These are phyloP conservation scores for Hippocampus abdominalis DNA, from an alignment of 2,113 vertebrate genomes.

Conservation along the genomic window DNA sequence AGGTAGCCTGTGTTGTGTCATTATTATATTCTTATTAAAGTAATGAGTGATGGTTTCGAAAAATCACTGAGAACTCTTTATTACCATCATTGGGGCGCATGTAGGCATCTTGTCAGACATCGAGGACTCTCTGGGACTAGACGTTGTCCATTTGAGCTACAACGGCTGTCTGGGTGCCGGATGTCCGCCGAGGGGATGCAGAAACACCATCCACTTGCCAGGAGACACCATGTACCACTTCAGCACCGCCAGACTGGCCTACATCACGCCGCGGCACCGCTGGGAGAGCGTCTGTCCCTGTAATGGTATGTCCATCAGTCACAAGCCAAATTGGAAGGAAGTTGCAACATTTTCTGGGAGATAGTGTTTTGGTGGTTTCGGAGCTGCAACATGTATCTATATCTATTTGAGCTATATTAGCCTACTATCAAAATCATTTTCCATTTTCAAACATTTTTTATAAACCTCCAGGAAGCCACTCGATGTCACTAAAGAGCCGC, in stretches of 20 bases:
- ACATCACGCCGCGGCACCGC: conserved; percentile 84
- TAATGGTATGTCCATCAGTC: conserved; percentile 75
- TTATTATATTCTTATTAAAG: too few relatives aligned
- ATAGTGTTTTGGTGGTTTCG: neutral
- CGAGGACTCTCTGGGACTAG: conserved; percentile 78
- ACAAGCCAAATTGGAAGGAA: neutral
- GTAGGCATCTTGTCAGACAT: conserved; percentile 69
- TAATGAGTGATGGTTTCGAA: too few relatives aligned
- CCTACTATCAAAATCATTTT: too few relatives aligned
- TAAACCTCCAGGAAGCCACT: too few relatives aligned
- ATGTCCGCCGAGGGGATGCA: conserved; percentile 81
- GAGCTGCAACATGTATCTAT: too few relatives aligned
- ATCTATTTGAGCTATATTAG: too few relatives aligned
- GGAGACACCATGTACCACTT: conserved; percentile 76
- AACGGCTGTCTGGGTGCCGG: conserved; percentile 76
- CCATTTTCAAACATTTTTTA: too few relatives aligned
- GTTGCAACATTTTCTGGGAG: neutral
- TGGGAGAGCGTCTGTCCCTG: conserved; percentile 86
- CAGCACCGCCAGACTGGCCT: conserved; percentile 83
- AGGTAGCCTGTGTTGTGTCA: too few relatives aligned
- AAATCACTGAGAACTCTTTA: neutral
- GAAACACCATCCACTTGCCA: conserved; percentile 77
- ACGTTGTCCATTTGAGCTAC: conserved; percentile 74
- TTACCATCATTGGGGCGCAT: neutral
- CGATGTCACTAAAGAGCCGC: too few relatives aligned